Evolutionary conservation across 2,113 vertebrate genomes (phyloP), one percentile per base, ranked within the genome.

Genomic region (Tachuris rubrigastra): DNA sequence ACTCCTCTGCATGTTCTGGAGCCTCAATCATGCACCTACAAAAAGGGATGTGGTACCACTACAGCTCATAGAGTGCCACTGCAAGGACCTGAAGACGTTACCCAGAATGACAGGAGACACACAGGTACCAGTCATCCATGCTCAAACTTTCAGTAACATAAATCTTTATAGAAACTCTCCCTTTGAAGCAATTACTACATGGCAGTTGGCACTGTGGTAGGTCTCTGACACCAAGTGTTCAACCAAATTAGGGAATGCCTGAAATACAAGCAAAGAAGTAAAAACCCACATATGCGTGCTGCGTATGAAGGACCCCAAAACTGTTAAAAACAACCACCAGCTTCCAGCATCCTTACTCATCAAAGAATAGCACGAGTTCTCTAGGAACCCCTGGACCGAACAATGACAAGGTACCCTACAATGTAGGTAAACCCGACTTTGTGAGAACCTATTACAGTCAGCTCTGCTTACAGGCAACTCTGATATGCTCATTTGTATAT

Each of bases 201-300:
- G 9, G 68, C 52, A 71, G 16, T 80, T 88, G 62, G 55, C 50
- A 80, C 47, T 20, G 67, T 21, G 55, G 53, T 31, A 63, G 49
- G 69, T 52, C 50, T 14, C 59, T 0, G 2, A 71, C 65, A 59
- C 13, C 16, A 74, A 81, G 31, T 12, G 56, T 55, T 69, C 49
- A 76, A 25, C 3, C 14, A 83, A 37, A 73, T 49, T 8, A 69
- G 28, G 9, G 12, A 91, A 90, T 33, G 31, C 8, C 82, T 53
- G 46, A 77, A 94, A 86, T 33, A n/a, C 5, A 68, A 49, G 46
- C 13, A 82, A 63, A 92, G 52, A 90, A 66, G 23, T 5, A 60
- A 87, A 72, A 82, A 59, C 11, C 0, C 8, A 46, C 1, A 1
- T 5, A 9, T 6, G 10, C 33, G 55, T 0, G 0, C 24, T 65